phyloP scores from a whole-genome alignment of 2,888 invertebrate species.

The Synanthedon formicaeformis region DNA sequence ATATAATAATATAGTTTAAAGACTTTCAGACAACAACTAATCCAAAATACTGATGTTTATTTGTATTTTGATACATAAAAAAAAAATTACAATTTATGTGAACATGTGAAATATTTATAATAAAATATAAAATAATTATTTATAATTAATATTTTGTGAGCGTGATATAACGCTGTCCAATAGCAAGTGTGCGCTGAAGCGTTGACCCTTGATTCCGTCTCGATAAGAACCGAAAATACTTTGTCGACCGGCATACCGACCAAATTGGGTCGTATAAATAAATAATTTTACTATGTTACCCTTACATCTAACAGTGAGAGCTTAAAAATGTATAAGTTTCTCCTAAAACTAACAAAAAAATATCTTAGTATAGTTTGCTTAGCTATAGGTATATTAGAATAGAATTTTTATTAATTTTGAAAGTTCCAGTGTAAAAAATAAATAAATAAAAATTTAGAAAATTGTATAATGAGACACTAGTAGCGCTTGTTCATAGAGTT shows the following conservation, averaged over 20 bases:
- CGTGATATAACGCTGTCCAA: slow-evolving; percentile 27
- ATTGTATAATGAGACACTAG: too few species aligned
- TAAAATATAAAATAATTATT: too few species aligned
- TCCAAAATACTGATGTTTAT: too few species aligned
- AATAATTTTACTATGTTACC: slow-evolving; percentile 59
- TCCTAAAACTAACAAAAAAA: slow-evolving; percentile 21
- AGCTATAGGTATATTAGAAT: background rate
- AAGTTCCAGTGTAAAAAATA: background rate
- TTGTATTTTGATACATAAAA: too few species aligned
- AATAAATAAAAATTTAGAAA: too few species aligned
- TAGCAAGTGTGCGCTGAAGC: slow-evolving; percentile 52
- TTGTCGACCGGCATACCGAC: slow-evolving; percentile 55
- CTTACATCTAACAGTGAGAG: slow-evolving; percentile 44
- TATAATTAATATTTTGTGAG: too few species aligned
- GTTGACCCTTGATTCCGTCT: slow-evolving; percentile 61
- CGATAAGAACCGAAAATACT: slow-evolving; percentile 63
- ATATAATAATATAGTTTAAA: too few species aligned
- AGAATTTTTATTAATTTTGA: background rate
- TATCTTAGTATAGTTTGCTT: slow-evolving; percentile 8
- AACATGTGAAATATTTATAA: too few species aligned
- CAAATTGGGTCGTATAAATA: slow-evolving; percentile 64
- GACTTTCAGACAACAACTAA: too few species aligned
- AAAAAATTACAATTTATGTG: too few species aligned
- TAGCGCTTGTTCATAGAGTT: too few species aligned
- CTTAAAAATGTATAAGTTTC: slow-evolving; percentile 38